Percentiles rank a stretch among this genome's conserved stretches.
phyloP scores from a whole-genome alignment of 2,113 vertebrate species.

The Blennius ocellaris region DNA sequence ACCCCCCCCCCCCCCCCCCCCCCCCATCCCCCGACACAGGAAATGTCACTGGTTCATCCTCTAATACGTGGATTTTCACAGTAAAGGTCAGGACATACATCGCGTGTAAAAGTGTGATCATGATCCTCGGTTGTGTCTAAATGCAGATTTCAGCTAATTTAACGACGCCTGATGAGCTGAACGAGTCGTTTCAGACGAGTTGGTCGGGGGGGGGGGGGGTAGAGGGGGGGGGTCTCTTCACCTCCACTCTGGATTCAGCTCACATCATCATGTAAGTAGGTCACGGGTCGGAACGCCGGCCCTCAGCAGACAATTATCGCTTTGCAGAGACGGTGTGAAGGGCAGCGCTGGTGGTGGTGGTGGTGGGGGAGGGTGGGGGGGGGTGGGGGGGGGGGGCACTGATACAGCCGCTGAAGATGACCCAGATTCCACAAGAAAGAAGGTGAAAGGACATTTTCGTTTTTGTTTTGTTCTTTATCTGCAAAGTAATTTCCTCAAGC shows the following conservation, averaged over 20 bases:
- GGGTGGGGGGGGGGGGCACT: background rate
- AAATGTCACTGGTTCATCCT: no score
- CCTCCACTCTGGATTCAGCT: no score
- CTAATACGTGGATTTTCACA: no score
- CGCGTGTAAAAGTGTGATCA: no score
- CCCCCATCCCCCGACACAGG: no score
- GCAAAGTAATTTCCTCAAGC: constrained; percentile 53
- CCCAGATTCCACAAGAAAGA: constrained; percentile 46
- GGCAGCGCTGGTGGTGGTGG: background rate
- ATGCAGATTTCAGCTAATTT: background rate
- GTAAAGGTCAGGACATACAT: no score
- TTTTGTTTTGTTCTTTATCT: constrained; percentile 33
- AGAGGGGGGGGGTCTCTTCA: no score
- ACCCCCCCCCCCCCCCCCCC: no score
- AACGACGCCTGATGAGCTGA: background rate
- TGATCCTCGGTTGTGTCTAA: no score
- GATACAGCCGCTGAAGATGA: constrained; percentile 32
- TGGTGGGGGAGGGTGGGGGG: background rate
- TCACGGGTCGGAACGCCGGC: background rate
- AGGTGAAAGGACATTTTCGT: constrained; percentile 30
- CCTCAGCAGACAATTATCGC: constrained; percentile 14
- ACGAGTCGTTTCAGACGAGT: background rate
- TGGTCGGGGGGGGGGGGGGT: no score
- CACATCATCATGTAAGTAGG: no score
- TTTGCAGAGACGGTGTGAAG: constrained; percentile 19